Evolutionary conservation across 2,113 vertebrate species (phyloP), one percentile per base, ranked within the genome.

Genomic region (Butorides virescens): DNA sequence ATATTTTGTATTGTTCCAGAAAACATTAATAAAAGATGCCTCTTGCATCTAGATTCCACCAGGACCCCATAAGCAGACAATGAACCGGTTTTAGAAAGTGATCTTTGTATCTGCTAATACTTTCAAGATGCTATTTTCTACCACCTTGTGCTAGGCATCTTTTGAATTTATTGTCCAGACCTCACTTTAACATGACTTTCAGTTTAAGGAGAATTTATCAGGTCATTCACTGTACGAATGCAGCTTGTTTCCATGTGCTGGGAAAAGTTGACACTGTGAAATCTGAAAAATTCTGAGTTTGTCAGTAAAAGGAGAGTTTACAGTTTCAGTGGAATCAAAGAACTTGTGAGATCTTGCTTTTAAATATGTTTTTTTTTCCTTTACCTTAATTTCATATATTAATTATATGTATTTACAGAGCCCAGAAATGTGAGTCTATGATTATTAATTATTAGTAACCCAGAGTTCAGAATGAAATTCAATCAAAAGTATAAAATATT

Each of bases 201-300:
- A 55, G 37, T 75, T 74, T 42, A 65, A 85, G 83, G 58, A 85
- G 56, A 90, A 94, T 93, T 91, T 86, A 91, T 87, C 70, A 68
- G 91, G 76, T 92, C 80, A 88, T 91, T 87, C 56, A 82, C 56
- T 65, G 16, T 36, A 81, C 44, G 84, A 96, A 91, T 90, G 47
- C 56, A 89, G 19, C 36, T 89, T 91, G 65, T 81, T 68, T 96
- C 62, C 46, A 30, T 56, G 49, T 66, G 55, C 77, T 59, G 59
- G 17, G 23, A 81, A 34, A 91, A 85, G 21, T 1, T 79, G 76
- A 89, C 26, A 47, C 37, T 32, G 29, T 61, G 56, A 88, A 95
- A 92, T 47, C 47, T 36, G 49, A 92, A 78, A 67, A 46, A 82
- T 36, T 47, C 67, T 14, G 50, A 92, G 25, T 81, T 90, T 86